These are phyloP conservation scores for Nemopilema nomurai DNA, from an alignment of 30 jellyfish, hydroid and myxozoan species.

Conservation along the genomic window DNA sequence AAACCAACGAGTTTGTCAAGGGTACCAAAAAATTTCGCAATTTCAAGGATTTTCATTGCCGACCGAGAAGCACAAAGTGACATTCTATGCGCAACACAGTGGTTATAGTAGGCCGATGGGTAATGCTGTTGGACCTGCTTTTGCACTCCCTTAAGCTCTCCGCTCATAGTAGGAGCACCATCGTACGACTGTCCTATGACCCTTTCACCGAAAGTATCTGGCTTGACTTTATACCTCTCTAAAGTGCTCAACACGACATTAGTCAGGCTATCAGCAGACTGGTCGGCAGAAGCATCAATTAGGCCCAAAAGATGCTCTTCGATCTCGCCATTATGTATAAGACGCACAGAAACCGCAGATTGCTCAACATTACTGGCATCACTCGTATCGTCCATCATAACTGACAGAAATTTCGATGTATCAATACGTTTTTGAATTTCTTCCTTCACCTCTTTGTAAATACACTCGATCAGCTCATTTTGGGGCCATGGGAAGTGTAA, in stretches of 20 bases:
- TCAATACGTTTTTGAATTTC: constrained; percentile 15
- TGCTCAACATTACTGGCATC: constrained; percentile 7
- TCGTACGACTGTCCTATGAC: constrained; percentile 31
- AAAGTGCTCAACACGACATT: background rate
- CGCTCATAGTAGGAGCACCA: constrained; percentile 34
- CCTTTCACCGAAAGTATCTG: background rate
- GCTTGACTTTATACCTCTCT: background rate
- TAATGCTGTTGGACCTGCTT: constrained; percentile 8
- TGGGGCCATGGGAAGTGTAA: constrained; percentile 7
- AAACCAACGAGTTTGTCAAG: background rate
- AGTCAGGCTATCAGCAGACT: background rate
- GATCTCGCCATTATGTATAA: constrained; percentile 1
- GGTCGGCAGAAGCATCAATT: background rate
- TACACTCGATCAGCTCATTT: constrained; percentile 21
- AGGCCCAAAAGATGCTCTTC: constrained; percentile 12
- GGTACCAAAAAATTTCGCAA: background rate
- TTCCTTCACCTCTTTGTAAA: background rate
- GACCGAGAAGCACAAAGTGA: constrained; percentile 16
- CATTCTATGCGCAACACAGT: constrained; percentile 13
- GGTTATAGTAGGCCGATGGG: constrained; percentile 24
- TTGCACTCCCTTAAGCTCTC: constrained; percentile 26
- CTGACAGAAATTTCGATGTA: background rate
- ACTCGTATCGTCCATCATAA: constrained; percentile 30
- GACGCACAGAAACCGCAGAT: constrained; percentile 26
- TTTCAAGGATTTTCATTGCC: background rate